Evolutionary conservation across 2,113 vertebrate genomes (phyloP).

Genomic region (Austrofundulus limnaeus): DNA sequence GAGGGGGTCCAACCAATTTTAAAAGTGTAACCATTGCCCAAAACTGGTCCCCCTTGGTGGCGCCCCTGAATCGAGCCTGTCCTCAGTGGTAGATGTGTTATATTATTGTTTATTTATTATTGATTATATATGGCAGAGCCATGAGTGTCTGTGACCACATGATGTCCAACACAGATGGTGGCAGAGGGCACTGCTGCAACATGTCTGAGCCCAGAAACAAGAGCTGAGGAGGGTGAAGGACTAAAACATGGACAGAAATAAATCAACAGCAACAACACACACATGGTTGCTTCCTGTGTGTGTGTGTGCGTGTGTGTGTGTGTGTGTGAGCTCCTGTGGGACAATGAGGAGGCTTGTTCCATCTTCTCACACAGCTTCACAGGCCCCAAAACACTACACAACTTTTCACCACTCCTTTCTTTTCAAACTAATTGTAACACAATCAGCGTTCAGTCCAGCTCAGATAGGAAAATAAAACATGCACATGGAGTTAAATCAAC

Average conservation of each 20-base stretch:
- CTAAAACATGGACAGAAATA: slow-evolving; percentile 25
- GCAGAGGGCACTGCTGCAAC: slow-evolving; percentile 43
- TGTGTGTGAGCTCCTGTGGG: slow-evolving; percentile 26
- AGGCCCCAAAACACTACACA: not conserved
- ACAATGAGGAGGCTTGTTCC: slow-evolving; percentile 61
- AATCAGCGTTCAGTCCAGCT: too few species aligned
- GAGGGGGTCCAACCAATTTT: too few species aligned
- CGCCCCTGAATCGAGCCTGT: slow-evolving; percentile 1
- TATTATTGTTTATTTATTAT: too few species aligned
- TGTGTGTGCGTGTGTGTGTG: too few species aligned
- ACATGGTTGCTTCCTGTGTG: slow-evolving; percentile 48
- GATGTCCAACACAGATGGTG: slow-evolving; percentile 72
- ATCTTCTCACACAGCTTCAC: slow-evolving; percentile 45
- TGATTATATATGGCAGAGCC: slow-evolving; percentile 41
- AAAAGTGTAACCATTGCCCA: too few species aligned
- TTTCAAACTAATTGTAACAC: not conserved
- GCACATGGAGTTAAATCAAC: not conserved
- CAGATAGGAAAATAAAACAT: too few species aligned
- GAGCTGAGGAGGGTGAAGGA: slow-evolving; percentile 8
- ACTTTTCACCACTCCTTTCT: not conserved
- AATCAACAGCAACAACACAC: slow-evolving; percentile 43
- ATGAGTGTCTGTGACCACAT: slow-evolving; percentile 66
- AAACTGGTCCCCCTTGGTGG: too few species aligned
- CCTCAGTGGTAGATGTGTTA: too few species aligned
- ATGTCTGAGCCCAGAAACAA: slow-evolving; percentile 28